Percentiles rank a stretch among this genome's conserved stretches.
Conservation (phyloP, 2,113 vertebrate species). For the Cardinalis cardinalis region DNA sequence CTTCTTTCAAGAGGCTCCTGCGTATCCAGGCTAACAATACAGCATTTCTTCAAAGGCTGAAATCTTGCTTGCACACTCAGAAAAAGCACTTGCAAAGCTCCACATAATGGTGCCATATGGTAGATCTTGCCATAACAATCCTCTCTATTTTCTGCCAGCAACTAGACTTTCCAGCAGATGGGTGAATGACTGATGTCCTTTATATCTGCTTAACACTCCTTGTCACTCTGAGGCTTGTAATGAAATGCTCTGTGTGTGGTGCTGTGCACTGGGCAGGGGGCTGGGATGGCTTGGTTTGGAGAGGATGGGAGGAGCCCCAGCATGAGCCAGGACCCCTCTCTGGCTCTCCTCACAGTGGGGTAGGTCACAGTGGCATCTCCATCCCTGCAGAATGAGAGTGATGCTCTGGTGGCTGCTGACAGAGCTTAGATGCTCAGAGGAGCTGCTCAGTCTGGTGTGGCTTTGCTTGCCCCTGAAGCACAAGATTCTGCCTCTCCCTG, state of each 20-base stretch:
- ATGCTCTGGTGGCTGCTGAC: background rate
- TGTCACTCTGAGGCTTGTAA: background rate
- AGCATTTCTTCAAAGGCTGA: slow-evolving; percentile 20
- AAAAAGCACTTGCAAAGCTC: slow-evolving; percentile 46
- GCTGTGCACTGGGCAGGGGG: background rate
- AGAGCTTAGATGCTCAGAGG: fast-evolving
- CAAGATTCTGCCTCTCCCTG: background rate
- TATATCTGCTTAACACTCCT: slow-evolving; percentile 36
- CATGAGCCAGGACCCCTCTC: background rate
- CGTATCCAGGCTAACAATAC: slow-evolving; percentile 19
- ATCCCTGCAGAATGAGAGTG: fast-evolving
- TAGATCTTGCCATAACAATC: slow-evolving; percentile 39
- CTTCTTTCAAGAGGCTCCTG: slow-evolving; percentile 49
- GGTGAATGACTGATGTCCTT: slow-evolving; percentile 42
- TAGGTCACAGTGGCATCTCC: background rate
- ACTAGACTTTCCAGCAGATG: slow-evolving; percentile 32
- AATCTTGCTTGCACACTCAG: slow-evolving; percentile 26
- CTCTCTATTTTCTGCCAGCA: slow-evolving; percentile 26
- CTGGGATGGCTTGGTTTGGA: background rate
- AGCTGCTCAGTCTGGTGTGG: background rate
- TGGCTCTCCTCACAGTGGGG: background rate
- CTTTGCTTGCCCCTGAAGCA: background rate
- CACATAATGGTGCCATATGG: slow-evolving; percentile 55
- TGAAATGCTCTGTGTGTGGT: background rate
- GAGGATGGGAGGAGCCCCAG: background rate